Evolutionary conservation across 2,888 invertebrate species (phyloP).

Genomic region (Caenorhabditis japonica): DNA sequence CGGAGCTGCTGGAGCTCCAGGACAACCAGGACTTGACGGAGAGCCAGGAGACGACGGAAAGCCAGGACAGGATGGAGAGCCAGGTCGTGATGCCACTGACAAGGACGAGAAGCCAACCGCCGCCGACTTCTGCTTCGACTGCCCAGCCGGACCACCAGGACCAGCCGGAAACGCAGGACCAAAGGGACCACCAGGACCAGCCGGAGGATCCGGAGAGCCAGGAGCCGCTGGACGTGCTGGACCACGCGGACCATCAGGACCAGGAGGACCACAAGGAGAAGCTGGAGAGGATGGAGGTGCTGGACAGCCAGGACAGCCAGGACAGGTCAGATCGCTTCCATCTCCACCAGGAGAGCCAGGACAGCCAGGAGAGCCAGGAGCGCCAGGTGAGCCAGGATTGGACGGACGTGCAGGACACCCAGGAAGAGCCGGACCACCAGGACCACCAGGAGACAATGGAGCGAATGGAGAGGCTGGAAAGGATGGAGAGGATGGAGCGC

Average conservation of each 20-base stretch:
- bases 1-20: constrained; percentile 55
- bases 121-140: constrained; percentile 65
- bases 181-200: constrained; percentile 67
- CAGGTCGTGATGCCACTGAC: constrained; percentile 54
- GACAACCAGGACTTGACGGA: constrained; percentile 58
- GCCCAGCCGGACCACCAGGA: constrained; percentile 66
- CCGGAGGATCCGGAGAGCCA: constrained; percentile 62
- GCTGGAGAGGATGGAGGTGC: constrained; percentile 65
- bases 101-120: constrained; percentile 53
- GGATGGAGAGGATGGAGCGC: constrained; percentile 63
- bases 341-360: constrained; percentile 64
- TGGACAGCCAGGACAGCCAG: constrained; percentile 64
- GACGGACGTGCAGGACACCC: constrained; percentile 63
- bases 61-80: constrained; percentile 57
- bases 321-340: constrained; percentile 51
- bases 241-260: constrained; percentile 65
- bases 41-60: constrained; percentile 62
- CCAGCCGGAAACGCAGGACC: constrained; percentile 62
- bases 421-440: constrained; percentile 63
- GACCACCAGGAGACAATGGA: constrained; percentile 66
- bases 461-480: constrained; percentile 65
- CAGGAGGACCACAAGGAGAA: constrained; percentile 66
- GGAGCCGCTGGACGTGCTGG: constrained; percentile 67
- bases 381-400: constrained; percentile 57
- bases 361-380: constrained; percentile 62